Base-by-base conservation (phyloP, 2,797 vertebrate species). In the Poeciliopsis gracilis region DNA sequence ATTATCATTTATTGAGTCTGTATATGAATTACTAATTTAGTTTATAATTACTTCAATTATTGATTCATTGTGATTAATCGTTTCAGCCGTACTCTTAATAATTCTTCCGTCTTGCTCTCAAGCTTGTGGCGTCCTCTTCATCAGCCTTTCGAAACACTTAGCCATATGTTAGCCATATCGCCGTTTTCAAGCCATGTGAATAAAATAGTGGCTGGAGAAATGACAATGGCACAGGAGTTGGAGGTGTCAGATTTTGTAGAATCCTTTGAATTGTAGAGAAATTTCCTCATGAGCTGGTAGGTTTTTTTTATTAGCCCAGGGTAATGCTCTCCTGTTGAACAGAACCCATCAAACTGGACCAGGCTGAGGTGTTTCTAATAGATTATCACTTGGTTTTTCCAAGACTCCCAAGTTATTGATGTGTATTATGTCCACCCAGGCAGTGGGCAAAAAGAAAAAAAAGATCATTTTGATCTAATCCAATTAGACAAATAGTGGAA, bases 391-490 rank as follows among this genome's bases (percentile, higher is more conserved):
- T 38, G 38, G 7, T 36, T 63, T 38, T 9, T 67, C 20, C 20
- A 41, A 18, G 9, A 38, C 33, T 33, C 59, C 30, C 4, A 18
- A 69, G 20, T 69, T 20, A 38, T 66, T 28, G 25, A 66, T 20
- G 8, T 2, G 23, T 43, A 12, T 43, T 69, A 69, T 41, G 41
- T 69, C 9, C 38, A 69, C 66, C 38, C 66, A 69, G 38, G 23
- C 66, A 43, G 23, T 69, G 66, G 23, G 23, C 20, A 25, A n/a
- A 33, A 33, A 38, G 9, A 63, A 20, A 36, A 88, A 82, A 79
- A 88, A 86, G 84, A 84, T 76, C 83, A 78, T 90, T 84, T 82
- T 77, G 72, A 77, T 85, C 30, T 93, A 87, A 94, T 92, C 86
- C 84, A 85, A 82, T 92, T 88, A 86, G 82, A 85, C 82, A 74